phyloP scores from a whole-genome alignment of 2,888 invertebrate species.

The Himalopsyche anomala region DNA sequence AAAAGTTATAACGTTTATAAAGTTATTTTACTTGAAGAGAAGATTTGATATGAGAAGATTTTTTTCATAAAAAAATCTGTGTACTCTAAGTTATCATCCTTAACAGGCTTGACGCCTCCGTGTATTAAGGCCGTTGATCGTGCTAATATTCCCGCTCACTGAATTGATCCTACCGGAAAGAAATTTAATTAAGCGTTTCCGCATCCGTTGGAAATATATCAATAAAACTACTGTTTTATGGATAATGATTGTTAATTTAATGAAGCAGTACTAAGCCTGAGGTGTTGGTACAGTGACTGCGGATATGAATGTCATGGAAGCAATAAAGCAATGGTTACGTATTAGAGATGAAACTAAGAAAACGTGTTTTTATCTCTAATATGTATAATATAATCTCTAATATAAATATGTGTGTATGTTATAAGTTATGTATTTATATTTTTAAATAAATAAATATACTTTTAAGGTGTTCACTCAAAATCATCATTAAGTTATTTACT shows the following conservation, averaged over 20 bases:
- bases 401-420: too few species aligned
- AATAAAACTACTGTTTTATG: conserved; percentile 19
- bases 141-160: background rate
- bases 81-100: background rate
- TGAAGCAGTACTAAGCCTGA: too few species aligned
- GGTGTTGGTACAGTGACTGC: too few species aligned
- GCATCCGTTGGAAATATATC: conserved; percentile 4
- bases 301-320: too few species aligned
- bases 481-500: too few species aligned
- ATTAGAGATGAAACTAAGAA: too few species aligned
- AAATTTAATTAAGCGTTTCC: conserved; percentile 2
- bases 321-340: too few species aligned
- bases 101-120: background rate
- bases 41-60: background rate
- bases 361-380: too few species aligned
- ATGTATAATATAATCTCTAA: too few species aligned
- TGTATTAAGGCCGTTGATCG: background rate
- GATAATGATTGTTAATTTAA: background rate
- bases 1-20: background rate
- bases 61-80: background rate
- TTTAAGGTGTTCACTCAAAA: too few species aligned
- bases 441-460: too few species aligned
- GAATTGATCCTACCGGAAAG: conserved; percentile 5
- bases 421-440: too few species aligned
- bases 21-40: background rate